These are phyloP conservation scores for Petrocephalus schoutedeni DNA, from an alignment of 2,797 vertebrate species.

Conservation along the genomic window DNA sequence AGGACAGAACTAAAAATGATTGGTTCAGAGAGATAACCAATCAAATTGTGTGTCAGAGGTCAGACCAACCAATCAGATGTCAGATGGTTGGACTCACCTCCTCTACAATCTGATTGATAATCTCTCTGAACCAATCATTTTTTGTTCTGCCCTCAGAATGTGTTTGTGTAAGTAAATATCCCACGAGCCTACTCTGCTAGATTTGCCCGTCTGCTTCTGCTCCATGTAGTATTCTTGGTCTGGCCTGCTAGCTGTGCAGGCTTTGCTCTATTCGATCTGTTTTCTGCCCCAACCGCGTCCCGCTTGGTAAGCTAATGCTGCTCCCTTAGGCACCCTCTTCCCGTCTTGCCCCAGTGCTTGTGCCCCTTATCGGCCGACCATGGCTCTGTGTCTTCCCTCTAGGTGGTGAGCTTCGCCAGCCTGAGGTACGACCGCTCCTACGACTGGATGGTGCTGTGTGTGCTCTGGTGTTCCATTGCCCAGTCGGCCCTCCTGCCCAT, in stretches of 20 bases:
- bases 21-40: no score
- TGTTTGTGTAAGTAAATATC: no score
- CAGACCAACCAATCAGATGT: no score
- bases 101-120: no score
- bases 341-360: not conserved
- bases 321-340: not conserved
- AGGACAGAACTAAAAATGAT: no score
- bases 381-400: conserved; percentile 23
- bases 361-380: not conserved
- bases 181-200: not conserved
- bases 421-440: conserved; percentile 76
- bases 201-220: not conserved
- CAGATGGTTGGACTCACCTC: no score
- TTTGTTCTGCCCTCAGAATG: no score
- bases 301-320: not conserved
- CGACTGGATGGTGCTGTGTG: conserved; percentile 84
- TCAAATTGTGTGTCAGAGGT: no score
- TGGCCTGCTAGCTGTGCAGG: not conserved
- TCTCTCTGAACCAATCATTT: no score
- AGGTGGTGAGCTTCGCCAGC: conserved; percentile 90
- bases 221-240: not conserved
- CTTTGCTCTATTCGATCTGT: not conserved
- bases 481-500: conserved; percentile 84
- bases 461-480: conserved; percentile 88
- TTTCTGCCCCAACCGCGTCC: not conserved